Evolutionary conservation across 1,140 invertebrate genomes (phyloP), one percentile per base, ranked within the genome.

Genomic region (Drosophila virilis): DNA sequence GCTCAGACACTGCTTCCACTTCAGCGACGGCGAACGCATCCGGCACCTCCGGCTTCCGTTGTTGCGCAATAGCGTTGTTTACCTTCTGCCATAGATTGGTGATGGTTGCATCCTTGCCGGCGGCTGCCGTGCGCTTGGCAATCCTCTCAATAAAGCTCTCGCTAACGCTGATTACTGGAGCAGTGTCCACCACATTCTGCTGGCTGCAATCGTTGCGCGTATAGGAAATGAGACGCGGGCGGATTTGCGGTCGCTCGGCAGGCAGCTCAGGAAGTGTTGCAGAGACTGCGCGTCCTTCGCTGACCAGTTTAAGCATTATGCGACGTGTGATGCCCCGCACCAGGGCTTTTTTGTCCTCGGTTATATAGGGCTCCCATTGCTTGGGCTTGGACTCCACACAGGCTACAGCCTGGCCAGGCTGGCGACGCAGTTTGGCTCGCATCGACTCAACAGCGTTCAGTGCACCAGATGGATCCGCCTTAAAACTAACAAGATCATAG

Each of bases 401-500:
- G 6, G 5, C n/a, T 15, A 22, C 6, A n/a, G 9, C 51, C 9
- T 42, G 66, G 38, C 42, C 46, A 0, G 54, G 42, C 9, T 70
- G 79, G 28, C 84, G 84, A 6, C 83, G 84, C 13, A 88, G 70
- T 22, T 80, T 88, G 8, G 84, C 74, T 1, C 83, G 64, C 83
- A 88, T 88, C 1, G 77, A 74, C 1, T 71, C 86, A 5, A 76
- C 59, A 7, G 64, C 64, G 6, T 32, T 13, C 43, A 64, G 71
- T 51, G 73, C 55, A 7, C 59, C 62, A 38, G 76, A 40, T 4
- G 55, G 32, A 62, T 89, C 84, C 0, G 70, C 74, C 92, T 92
- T 94, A 92, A 70, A 94, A 68, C 69, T 94, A 77, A 92, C 94
- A 93, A 95, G 86, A 91, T 95, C 95, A 81, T 96, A 95, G 62